Percentiles rank a stretch among this genome's conserved stretches.
phyloP scores from a whole-genome alignment of 2,797 vertebrate species.

The Alauda arvensis region DNA sequence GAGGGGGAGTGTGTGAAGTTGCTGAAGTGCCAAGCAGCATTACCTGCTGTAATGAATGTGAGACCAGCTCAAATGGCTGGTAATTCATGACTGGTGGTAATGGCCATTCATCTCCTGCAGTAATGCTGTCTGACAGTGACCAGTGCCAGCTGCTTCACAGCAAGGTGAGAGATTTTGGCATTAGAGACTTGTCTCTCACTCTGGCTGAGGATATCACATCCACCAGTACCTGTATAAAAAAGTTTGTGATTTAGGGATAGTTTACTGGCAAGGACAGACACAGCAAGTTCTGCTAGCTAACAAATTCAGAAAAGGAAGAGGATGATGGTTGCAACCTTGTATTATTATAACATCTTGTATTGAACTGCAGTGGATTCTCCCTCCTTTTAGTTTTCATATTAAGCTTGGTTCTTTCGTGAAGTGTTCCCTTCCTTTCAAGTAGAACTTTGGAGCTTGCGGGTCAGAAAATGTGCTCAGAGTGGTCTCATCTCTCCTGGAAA shows the following conservation, averaged over 20 bases:
- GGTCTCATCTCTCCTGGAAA: background rate
- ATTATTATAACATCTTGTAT: background rate
- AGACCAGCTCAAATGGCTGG: background rate
- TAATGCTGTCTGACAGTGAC: background rate
- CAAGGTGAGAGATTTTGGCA: background rate
- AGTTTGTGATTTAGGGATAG: background rate
- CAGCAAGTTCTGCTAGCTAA: background rate
- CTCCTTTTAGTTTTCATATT: background rate
- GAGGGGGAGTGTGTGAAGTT: background rate
- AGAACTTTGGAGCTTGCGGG: background rate
- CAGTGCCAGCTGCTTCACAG: background rate
- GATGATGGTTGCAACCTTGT: background rate
- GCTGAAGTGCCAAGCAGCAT: background rate
- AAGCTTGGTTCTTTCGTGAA: background rate
- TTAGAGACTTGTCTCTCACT: background rate
- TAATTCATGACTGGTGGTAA: background rate
- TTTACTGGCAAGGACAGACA: background rate
- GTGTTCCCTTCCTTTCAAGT: background rate
- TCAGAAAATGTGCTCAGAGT: background rate
- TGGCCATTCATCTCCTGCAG: constrained; percentile 3
- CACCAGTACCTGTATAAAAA: background rate
- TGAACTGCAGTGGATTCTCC: background rate
- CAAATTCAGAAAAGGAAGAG: background rate
- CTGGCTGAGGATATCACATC: fast-evolving
- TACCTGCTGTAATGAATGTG: background rate